A percentile compares a stretch with the other conserved stretches of the same genome.
Conservation (phyloP, 1,140 invertebrate species). For the Proales similis region DNA sequence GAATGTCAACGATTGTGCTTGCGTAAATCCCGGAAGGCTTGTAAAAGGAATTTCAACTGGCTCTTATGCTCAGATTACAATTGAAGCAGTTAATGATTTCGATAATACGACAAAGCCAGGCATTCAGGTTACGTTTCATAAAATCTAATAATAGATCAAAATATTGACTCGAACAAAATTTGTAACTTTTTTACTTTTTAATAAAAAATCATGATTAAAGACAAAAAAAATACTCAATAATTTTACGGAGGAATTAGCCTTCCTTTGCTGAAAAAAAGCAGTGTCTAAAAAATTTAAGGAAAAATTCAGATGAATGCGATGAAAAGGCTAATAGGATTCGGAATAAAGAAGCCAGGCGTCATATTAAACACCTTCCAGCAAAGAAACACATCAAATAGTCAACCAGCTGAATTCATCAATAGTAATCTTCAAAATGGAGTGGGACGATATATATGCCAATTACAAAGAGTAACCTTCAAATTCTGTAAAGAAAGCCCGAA, state of each 20-base stretch:
- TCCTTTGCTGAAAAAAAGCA: background rate
- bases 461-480: constrained; percentile 38
- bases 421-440: constrained; percentile 34
- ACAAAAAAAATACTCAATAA: background rate
- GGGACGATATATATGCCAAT: constrained; percentile 36
- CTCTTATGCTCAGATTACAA: constrained; percentile 20
- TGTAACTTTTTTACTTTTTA: background rate
- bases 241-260: no score
- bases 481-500: constrained; percentile 38
- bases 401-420: constrained; percentile 29
- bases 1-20: constrained; percentile 22
- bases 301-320: background rate
- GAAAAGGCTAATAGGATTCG: background rate
- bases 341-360: constrained; percentile 12
- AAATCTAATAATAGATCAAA: constrained; percentile 27
- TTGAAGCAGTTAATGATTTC: constrained; percentile 4
- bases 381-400: constrained; percentile 13
- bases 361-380: constrained; percentile 8
- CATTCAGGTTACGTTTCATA: constrained; percentile 3
- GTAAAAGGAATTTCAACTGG: constrained; percentile 26
- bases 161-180: background rate
- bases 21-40: constrained; percentile 29
- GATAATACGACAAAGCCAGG: background rate
- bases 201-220: background rate
- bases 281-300: background rate